These are phyloP conservation scores for Gasterosteus nipponicus DNA, from an alignment of 2,113 vertebrate species.

Conservation along the genomic window DNA sequence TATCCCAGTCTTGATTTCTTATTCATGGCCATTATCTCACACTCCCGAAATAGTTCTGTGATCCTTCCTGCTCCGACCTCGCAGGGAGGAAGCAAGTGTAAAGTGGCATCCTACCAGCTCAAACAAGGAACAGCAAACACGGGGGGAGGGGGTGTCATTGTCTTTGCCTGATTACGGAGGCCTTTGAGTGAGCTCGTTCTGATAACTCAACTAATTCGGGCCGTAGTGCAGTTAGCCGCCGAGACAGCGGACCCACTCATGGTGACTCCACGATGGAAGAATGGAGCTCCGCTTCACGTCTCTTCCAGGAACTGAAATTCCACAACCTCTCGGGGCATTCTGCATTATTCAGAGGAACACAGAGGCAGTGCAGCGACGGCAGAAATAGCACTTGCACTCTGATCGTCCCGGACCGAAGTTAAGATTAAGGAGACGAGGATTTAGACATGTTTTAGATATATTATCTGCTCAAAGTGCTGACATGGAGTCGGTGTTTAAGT, in stretches of 20 bases:
- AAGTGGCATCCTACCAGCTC: constrained; percentile 44
- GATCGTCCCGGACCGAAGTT: constrained; percentile 39
- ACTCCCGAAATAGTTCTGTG: constrained; percentile 62
- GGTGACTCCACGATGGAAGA: constrained; percentile 44
- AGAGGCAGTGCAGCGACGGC: constrained; percentile 42
- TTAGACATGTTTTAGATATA: constrained; percentile 53
- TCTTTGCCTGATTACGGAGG: constrained; percentile 14
- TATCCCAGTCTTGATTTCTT: constrained; percentile 53
- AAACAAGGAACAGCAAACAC: constrained; percentile 50
- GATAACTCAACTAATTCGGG: constrained; percentile 27
- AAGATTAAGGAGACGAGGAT: constrained; percentile 52
- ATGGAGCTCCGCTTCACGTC: constrained; percentile 30
- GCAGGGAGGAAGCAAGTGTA: constrained; percentile 29
- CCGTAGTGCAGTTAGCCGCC: constrained; percentile 28
- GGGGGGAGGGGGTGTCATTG: constrained; percentile 16
- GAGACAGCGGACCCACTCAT: constrained; percentile 35
- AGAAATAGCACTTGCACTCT: constrained; percentile 47
- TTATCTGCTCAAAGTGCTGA: constrained; percentile 43
- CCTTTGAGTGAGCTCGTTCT: constrained; percentile 28
- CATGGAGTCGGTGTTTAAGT: constrained; percentile 20
- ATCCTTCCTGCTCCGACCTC: constrained; percentile 50
- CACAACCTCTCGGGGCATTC: constrained; percentile 53
- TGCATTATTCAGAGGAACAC: constrained; percentile 77
- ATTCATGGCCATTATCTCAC: constrained; percentile 67
- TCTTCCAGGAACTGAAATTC: constrained; percentile 73